Conservation (phyloP, 1,140 invertebrate genomes). For the Drosophila setifemur region DNA sequence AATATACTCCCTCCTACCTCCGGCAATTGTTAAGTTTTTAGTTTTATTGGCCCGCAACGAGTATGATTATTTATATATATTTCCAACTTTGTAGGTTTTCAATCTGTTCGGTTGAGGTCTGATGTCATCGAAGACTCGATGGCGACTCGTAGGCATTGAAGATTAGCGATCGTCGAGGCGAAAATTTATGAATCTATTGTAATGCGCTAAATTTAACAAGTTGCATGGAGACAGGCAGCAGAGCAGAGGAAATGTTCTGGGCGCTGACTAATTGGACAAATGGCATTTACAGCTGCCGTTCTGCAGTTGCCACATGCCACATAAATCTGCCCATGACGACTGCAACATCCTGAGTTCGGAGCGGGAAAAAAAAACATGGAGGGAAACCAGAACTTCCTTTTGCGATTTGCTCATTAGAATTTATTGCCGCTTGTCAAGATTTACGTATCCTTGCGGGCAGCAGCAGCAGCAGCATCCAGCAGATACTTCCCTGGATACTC, state of each 20-base stretch:
- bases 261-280: conserved; percentile 77
- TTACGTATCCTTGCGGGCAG: conserved; percentile 71
- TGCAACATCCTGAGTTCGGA: conserved; percentile 64
- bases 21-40: background rate
- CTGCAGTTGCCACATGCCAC: conserved; percentile 60
- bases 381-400: conserved; percentile 68
- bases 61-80: conserved; percentile 72
- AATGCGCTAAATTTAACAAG: conserved; percentile 78
- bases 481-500: background rate
- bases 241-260: conserved; percentile 20
- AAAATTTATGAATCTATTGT: conserved; percentile 75
- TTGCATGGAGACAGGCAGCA: conserved; percentile 39
- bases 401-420: conserved; percentile 80
- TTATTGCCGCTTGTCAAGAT: conserved; percentile 80
- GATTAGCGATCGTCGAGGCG: conserved; percentile 59
- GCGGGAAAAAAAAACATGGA: background rate
- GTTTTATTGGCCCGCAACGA: conserved; percentile 43
- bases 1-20: background rate
- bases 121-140: conserved; percentile 47
- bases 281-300: conserved; percentile 75
- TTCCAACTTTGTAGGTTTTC: conserved; percentile 31
- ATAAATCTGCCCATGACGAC: conserved; percentile 65
- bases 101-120: conserved; percentile 29
- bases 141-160: conserved; percentile 33
- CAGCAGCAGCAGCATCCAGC: no score